Percentiles rank a stretch among this genome's conserved stretches.
Evolutionary conservation across 2,113 vertebrate genomes (phyloP).

Genomic region (Sinocyclocheilus anophthalmus): DNA sequence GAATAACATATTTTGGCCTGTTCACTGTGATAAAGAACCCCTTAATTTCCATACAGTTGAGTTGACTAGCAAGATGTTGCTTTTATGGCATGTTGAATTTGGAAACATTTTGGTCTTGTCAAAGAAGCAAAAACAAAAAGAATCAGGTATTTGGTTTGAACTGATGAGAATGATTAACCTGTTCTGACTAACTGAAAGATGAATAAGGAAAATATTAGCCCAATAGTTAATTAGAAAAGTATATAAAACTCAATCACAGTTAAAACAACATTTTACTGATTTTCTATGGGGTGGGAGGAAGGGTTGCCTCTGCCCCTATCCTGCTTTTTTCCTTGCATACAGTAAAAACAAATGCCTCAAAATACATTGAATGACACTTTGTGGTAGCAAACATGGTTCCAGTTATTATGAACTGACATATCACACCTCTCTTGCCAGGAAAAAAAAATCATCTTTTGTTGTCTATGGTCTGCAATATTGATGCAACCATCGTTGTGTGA

Average conservation of each 20-base stretch:
- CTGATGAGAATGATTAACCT: not conserved
- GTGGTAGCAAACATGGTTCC: not conserved
- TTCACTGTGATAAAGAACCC: slow-evolving; percentile 28
- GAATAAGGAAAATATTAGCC: not conserved
- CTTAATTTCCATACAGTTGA: not conserved
- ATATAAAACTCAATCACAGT: not conserved
- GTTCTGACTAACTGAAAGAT: not conserved
- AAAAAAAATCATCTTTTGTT: not conserved
- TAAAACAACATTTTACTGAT: not conserved
- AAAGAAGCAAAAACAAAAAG: not conserved
- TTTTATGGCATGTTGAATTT: no score
- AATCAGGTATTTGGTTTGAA: not conserved
- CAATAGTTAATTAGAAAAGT: not conserved
- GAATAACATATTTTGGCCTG: slow-evolving; percentile 9
- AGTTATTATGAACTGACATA: not conserved
- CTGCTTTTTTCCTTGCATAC: not conserved
- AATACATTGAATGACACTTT: not conserved
- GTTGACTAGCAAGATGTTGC: no score
- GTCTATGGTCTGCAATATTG: not conserved
- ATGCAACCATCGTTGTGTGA: no score
- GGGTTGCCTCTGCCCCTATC: no score
- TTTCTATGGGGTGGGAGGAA: not conserved
- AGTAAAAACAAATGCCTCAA: not conserved
- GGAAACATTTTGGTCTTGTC: no score
- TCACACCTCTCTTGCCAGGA: not conserved